Evolutionary conservation across 2,113 vertebrate genomes (phyloP), one percentile per base, ranked within the genome.

Genomic region (Halichoerus grypus): DNA sequence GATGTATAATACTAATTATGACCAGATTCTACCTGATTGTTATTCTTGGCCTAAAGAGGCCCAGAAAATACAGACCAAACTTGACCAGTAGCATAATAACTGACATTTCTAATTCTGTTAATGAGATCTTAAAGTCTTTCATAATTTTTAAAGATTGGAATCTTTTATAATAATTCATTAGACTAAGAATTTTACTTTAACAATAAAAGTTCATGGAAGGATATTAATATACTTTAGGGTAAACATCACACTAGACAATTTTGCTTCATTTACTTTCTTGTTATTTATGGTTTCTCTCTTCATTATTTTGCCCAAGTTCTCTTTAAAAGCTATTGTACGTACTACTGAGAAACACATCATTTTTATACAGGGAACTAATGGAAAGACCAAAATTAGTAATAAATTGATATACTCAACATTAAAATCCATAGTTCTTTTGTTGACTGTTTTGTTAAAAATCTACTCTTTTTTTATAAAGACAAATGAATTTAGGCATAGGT

Each of bases 1-100:
- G 65, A 96, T 99, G 96, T 99, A 99, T 81, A 99, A 97, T 65
- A 99, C 99, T 0, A 99, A 99, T 39, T 99, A 99, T 42, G 99
- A 99, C 16, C 98, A 99, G 94, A 99, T 99, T 85, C 96, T 98
- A 39, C 98, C 99, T 39, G 99, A 99, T 97, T 99, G 99, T 21
- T 99, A 99, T 57, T 59, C 98, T 94, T 99, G 99, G 99, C 99
- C 99, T 2, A 98, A 99, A 86, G 98, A 99, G 80, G 99, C 99
- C 88, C 99, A 99, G 98, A 98, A 98, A 95, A 98, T 99, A 94
- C 99, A 99, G 99, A 99, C 99, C 93, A 99, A 99, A 98, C 99
- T 74, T 94, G 93, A 95, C 86, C 42, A 95, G 85, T 97, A 97
- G 71, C 19, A 33, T 55, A 95, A 28, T 39, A 83, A 33, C 81